These are phyloP conservation scores for Mythimna ferrago DNA, from an alignment of 2,888 invertebrate genomes.

Conservation along the genomic window DNA sequence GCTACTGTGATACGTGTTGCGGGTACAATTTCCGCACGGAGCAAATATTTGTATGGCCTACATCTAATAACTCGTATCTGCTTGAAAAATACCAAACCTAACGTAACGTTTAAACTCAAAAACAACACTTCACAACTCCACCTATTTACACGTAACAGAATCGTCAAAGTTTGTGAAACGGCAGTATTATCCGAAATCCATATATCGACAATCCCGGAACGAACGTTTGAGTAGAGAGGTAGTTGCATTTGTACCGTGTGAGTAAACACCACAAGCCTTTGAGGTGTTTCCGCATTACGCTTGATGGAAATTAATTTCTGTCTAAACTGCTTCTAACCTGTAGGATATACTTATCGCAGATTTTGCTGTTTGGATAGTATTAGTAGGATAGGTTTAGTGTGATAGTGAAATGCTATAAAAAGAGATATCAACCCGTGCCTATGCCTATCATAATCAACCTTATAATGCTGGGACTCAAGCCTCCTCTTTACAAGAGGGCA, in stretches of 20 bases:
- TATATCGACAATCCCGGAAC: constrained; percentile 8
- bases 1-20: too few relatives aligned
- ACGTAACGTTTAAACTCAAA: background rate
- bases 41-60: too few relatives aligned
- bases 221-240: constrained; percentile 7
- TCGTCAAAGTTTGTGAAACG: constrained; percentile 14
- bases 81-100: background rate
- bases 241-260: constrained; percentile 14
- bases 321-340: constrained; percentile 7
- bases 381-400: background rate
- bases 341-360: background rate
- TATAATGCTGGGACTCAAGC: too few relatives aligned
- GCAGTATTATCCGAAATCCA: constrained; percentile 13
- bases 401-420: background rate
- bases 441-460: too few relatives aligned
- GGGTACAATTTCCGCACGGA: too few relatives aligned
- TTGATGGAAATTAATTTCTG: constrained; percentile 33
- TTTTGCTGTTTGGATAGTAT: constrained; percentile 20
- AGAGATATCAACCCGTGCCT: background rate
- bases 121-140: background rate
- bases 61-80: background rate
- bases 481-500: too few relatives aligned
- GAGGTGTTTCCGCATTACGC: constrained; percentile 4
- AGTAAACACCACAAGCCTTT: constrained; percentile 35
- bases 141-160: background rate